Base-by-base conservation (phyloP, 2,113 vertebrate species). In the Aspidoscelis tigris region DNA sequence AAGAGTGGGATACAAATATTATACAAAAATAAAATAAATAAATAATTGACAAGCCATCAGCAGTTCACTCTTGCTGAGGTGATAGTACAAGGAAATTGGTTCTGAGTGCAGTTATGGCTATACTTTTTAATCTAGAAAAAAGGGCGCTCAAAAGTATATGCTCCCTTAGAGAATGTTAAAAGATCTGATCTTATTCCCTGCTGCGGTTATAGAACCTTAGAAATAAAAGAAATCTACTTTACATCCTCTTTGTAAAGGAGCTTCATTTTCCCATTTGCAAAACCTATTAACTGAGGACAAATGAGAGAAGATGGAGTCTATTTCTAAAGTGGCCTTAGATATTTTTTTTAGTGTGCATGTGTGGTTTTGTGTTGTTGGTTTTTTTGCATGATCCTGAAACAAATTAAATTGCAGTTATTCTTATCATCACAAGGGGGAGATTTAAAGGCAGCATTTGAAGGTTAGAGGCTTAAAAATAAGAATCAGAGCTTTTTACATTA, bases 401-500 rank as follows among this genome's bases (percentile, higher is more conserved):
- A 76, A 64, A n/a, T 22, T 53, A 3, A 24, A 18, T 41, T 65
- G 61, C n/a, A 68, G 61, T 50, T 22, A 44, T 22, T 65, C 44
- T 33, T 68, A n/a, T 26, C 7, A 22, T 65, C n/a, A 53, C n/a
- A 50, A 83, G 43, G 43, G 22, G 21, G 73, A 83, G 44, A 2
- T 76, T 83, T 83, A 11, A 7, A 18, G 66, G 53, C 21, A 24
- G 6, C 64, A 18, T 9, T 41, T 41, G 6, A 22, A 21, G 41
- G 9, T 10, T 44, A 74, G 14, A 61, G 14, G 58, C 58, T 61
- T 18, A 61, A 16, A 72, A 76, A 55, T 33, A 78, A 85, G 9
- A 85, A 11, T 80, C 43, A 44, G 68, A 82, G 83, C 24, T 87
- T 1, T 66, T 89, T 87, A 88, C 74, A 70, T 72, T 61, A 24